Conservation (phyloP, 2,888 invertebrate species). For the Gasteruption jaculator region DNA sequence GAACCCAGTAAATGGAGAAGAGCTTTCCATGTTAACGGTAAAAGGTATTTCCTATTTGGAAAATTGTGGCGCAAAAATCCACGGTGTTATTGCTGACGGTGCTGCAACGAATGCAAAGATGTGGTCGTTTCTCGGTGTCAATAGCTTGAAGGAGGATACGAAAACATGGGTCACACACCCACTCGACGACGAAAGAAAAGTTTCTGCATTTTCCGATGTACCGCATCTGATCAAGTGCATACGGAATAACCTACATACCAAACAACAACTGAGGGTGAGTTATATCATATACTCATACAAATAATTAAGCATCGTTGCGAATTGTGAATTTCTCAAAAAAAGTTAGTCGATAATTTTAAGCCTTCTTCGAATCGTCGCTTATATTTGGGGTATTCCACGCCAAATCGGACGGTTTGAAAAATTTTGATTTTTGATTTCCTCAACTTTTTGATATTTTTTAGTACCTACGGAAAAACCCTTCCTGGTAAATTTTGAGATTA, state of each 20-base stretch:
- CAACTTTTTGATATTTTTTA: no score
- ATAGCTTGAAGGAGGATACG: slow-evolving; percentile 12
- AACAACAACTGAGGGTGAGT: slow-evolving; percentile 13
- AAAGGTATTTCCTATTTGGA: slow-evolving; percentile 22
- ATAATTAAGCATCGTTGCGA: slow-evolving; percentile 15
- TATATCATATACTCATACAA: no score
- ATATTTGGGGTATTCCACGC: no score
- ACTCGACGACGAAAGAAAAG: slow-evolving; percentile 15
- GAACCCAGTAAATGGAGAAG: slow-evolving; percentile 18
- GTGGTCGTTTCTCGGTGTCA: slow-evolving; percentile 19
- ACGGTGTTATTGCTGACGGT: slow-evolving; percentile 25
- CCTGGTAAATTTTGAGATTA: no score
- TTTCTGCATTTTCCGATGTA: slow-evolving; percentile 24
- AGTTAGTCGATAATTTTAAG: slow-evolving; percentile 5
- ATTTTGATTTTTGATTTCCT: no score
- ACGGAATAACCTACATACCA: slow-evolving; percentile 19
- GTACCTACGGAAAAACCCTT: no score
- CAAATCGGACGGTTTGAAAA: no score
- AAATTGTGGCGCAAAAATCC: slow-evolving; percentile 19
- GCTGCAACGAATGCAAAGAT: slow-evolving; percentile 23
- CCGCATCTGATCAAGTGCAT: slow-evolving; percentile 28
- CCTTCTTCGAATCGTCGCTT: no score
- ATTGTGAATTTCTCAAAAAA: background rate
- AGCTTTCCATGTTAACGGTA: slow-evolving; percentile 19
- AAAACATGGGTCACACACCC: slow-evolving; percentile 21